A percentile compares a stretch with the other conserved stretches of the same genome.
phyloP scores from a whole-genome alignment of 2,113 vertebrate species.

The Strix uralensis region DNA sequence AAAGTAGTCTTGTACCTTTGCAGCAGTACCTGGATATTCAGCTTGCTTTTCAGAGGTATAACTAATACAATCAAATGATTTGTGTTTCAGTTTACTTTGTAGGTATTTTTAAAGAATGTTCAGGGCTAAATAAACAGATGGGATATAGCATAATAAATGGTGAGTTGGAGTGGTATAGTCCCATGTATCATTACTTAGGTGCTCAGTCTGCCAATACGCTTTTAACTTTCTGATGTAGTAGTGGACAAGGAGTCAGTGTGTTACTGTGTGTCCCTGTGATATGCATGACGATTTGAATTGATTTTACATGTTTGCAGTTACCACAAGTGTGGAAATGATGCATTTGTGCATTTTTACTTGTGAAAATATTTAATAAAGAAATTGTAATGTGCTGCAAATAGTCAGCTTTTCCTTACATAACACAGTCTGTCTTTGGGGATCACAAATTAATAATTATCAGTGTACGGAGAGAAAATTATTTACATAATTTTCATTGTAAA shows the following conservation, averaged over 20 bases:
- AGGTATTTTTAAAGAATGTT: neutral
- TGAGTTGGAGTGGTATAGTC: neutral
- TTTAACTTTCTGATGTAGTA: neutral
- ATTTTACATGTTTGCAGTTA: neutral
- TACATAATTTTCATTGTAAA: neutral
- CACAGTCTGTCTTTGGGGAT: neutral
- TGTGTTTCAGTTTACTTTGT: neutral
- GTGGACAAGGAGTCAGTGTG: neutral
- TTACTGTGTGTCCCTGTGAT: neutral
- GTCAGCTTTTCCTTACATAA: neutral
- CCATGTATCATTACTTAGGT: neutral
- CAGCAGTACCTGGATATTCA: neutral
- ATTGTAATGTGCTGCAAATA: neutral
- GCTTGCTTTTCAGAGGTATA: neutral
- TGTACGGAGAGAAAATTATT: neutral
- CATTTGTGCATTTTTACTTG: neutral
- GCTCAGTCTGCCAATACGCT: neutral
- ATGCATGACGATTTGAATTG: neutral
- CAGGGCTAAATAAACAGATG: neutral
- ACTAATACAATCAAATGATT: neutral
- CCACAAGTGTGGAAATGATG: neutral
- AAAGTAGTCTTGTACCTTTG: neutral
- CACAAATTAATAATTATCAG: neutral
- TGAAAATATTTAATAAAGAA: neutral
- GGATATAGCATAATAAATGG: neutral